These are phyloP conservation scores for Electrophaes corylata DNA, from an alignment of 2,888 invertebrate genomes.

Conservation along the genomic window DNA sequence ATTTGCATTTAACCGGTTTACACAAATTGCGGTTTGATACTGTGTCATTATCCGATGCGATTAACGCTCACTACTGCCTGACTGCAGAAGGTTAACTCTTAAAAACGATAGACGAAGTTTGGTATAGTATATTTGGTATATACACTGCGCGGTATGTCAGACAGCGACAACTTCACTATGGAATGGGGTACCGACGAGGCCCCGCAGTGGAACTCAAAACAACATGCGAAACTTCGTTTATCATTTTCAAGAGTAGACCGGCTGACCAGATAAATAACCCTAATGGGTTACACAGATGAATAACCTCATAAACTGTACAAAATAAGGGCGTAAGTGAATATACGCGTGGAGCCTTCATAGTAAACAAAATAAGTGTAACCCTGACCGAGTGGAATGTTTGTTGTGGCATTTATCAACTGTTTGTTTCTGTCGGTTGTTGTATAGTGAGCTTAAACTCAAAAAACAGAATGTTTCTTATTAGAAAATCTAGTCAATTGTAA, in stretches of 20 bases:
- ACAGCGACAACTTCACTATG: too few relatives aligned
- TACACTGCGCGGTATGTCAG: too few relatives aligned
- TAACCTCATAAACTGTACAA: conserved; percentile 18
- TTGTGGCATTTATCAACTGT: conserved; percentile 28
- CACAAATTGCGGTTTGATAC: conserved; percentile 22
- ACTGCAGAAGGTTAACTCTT: too few relatives aligned
- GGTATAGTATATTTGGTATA: too few relatives aligned
- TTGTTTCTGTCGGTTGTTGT: conserved; percentile 16
- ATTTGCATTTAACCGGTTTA: conserved; percentile 11
- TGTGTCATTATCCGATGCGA: conserved; percentile 6
- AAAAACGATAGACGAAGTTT: too few relatives aligned
- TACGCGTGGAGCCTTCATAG: conserved; percentile 21
- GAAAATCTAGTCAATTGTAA: neutral
- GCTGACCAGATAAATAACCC: conserved; percentile 12
- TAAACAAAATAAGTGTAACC: conserved; percentile 34
- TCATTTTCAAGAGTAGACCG: too few relatives aligned
- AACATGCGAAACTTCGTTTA: too few relatives aligned
- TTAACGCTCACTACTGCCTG: conserved; percentile 2
- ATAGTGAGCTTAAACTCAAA: neutral
- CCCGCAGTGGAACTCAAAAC: too few relatives aligned
- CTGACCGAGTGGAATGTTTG: conserved; percentile 35
- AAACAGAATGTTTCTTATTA: neutral
- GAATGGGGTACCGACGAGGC: too few relatives aligned
- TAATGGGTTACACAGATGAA: too few relatives aligned
- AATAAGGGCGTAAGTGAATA: conserved; percentile 25